phyloP scores from a whole-genome alignment of 2,888 invertebrate genomes.

The Odontocolon sp. region DNA sequence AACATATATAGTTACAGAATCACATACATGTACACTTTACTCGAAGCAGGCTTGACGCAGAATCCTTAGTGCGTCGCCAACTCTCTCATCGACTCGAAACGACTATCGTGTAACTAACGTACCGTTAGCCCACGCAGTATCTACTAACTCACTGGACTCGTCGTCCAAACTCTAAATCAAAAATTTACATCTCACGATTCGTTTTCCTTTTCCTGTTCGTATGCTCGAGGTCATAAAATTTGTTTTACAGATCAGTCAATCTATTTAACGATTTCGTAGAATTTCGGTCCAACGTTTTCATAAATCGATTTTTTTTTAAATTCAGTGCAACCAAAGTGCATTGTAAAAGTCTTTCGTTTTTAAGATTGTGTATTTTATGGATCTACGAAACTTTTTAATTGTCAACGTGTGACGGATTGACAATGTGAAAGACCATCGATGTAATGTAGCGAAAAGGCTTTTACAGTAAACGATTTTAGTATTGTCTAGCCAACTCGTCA shows the following conservation, averaged over 20 bases:
- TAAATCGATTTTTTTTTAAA: no score
- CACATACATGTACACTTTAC: not conserved
- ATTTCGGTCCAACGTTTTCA: no score
- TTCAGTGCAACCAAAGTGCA: no score
- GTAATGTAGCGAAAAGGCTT: not conserved
- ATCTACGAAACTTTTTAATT: no score
- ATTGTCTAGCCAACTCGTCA: conserved; percentile 5
- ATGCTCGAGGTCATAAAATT: not conserved
- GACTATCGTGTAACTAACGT: conserved; percentile 4
- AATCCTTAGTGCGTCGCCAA: not conserved
- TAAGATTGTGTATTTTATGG: no score
- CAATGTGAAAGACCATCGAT: not conserved
- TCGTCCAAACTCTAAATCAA: conserved; percentile 20
- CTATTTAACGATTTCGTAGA: no score
- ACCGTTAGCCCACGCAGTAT: conserved; percentile 49
- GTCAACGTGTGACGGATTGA: no score
- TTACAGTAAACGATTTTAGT: not conserved
- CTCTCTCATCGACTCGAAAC: conserved; percentile 12
- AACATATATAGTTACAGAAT: not conserved
- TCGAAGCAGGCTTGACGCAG: not conserved
- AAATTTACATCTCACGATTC: no score
- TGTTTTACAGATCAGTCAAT: no score
- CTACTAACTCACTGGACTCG: conserved; percentile 6
- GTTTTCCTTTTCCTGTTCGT: not conserved
- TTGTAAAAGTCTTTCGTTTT: no score